Base-by-base conservation (phyloP, 2,797 vertebrate species). In the Anableps anableps region DNA sequence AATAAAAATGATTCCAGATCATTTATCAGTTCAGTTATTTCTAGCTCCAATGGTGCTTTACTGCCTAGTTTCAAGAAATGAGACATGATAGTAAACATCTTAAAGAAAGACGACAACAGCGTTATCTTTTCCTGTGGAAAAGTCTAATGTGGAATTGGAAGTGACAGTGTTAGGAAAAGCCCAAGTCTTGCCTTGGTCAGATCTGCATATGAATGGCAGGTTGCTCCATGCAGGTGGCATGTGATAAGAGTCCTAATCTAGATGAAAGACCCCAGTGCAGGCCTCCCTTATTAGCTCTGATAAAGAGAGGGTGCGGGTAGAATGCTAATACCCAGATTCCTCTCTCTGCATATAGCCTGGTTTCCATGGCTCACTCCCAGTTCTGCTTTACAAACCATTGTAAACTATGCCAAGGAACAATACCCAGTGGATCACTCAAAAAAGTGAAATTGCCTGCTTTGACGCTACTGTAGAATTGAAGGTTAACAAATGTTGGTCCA, bases 211-310 rank as follows among this genome's bases (percentile, higher is more conserved):
- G 89, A 95, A 93, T 94, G 92, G 92, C 92, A 89, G 87, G 76
- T 84, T 85, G 90, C 88, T 90, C 86, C 88, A 87, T 93, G 88
- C 94, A 95, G 92, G 92, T 95, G 92, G 93, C 90, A 91, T 92
- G 92, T 51, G 93, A 94, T 94, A 94, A 94, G 92, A 91, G 83
- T 85, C 87, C 88, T 95, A 94, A 95, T 95, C 92, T 94, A 93
- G 91, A 94, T 94, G 89, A 95, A 94, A 93, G 90, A 88, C 88
- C 86, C 79, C 11, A 3, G 88, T 91, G 92, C 91, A 92, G 91
- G 89, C 89, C 92, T 92, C 89, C 86, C 88, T 88, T 93, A 94
- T 95, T 95, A 95, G 91, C 91, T 82, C 75, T 88, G 88, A 93
- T 92, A 91, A 94, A 95, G 90, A 85, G 80, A 77, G 88, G 80